Evolutionary conservation across 2,888 invertebrate genomes (phyloP).

Genomic region (Dioctria linearis): DNA sequence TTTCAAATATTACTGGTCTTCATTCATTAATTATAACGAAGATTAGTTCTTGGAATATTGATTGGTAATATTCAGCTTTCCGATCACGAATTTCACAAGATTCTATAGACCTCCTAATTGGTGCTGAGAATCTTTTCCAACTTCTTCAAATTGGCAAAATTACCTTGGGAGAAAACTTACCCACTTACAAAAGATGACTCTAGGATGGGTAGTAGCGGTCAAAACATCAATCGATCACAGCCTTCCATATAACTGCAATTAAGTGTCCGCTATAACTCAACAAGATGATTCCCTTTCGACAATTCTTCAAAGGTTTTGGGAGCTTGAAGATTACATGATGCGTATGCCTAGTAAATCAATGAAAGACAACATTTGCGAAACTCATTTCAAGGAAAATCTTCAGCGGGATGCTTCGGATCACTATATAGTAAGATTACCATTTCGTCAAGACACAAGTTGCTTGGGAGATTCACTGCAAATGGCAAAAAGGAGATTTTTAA

Average conservation of each 20-base stretch:
- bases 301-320: too few relatives aligned
- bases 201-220: background rate
- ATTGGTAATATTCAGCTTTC: constrained; percentile 2
- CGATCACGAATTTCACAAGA: background rate
- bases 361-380: background rate
- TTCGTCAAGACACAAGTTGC: background rate
- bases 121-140: background rate
- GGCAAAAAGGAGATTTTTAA: too few relatives aligned
- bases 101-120: background rate
- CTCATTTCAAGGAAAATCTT: background rate
- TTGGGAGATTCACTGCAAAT: too few relatives aligned
- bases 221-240: too few relatives aligned
- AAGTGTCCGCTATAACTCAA: too few relatives aligned
- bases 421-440: constrained; percentile 10
- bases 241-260: background rate
- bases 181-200: background rate
- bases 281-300: too few relatives aligned
- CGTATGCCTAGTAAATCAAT: background rate
- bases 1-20: too few relatives aligned
- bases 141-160: background rate
- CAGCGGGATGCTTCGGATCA: background rate
- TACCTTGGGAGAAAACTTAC: background rate
- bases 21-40: too few relatives aligned
- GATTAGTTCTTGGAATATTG: background rate
- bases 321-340: background rate